phyloP scores from a whole-genome alignment of 2,797 vertebrate genomes.

The Sebastes elongatus region DNA sequence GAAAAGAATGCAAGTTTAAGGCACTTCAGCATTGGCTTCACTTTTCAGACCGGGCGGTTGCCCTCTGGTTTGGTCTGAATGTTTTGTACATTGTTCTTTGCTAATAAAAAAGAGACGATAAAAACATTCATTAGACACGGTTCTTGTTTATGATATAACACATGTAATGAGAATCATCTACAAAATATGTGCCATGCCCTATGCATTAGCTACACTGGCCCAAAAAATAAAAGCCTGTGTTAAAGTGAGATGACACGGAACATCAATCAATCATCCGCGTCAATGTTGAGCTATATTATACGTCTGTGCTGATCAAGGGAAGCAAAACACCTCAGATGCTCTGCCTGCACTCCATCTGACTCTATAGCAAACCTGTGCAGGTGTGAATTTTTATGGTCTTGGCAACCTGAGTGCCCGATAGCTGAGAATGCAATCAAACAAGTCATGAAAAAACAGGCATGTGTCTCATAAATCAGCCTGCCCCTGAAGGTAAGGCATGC shows the following conservation, averaged over 20 bases:
- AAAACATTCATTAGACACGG: neutral
- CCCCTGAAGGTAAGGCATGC: conserved; percentile 64
- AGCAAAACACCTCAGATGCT: conserved; percentile 50
- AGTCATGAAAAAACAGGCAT: conserved; percentile 82
- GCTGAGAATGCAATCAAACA: conserved; percentile 83
- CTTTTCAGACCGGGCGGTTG: no score
- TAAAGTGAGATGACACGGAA: conserved; percentile 5
- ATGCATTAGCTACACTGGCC: neutral
- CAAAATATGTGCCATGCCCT: conserved; percentile 34
- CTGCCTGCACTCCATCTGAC: conserved; percentile 36
- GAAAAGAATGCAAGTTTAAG: no score
- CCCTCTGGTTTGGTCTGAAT: neutral
- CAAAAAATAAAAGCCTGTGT: conserved; percentile 4
- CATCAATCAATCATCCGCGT: conserved; percentile 50
- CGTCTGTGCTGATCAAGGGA: conserved; percentile 45
- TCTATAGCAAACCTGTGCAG: conserved; percentile 64
- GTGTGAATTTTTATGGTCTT: conserved; percentile 79
- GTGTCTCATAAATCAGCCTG: conserved; percentile 77
- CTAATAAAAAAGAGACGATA: neutral
- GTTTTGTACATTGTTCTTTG: neutral
- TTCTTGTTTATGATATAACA: neutral
- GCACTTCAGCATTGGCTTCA: no score
- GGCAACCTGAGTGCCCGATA: conserved; percentile 65
- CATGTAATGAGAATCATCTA: neutral
- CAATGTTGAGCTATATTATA: conserved; percentile 15